A percentile compares a stretch with the other conserved stretches of the same genome.
phyloP scores from a whole-genome alignment of 2,113 vertebrate species.

The Plestiodon gilberti region DNA sequence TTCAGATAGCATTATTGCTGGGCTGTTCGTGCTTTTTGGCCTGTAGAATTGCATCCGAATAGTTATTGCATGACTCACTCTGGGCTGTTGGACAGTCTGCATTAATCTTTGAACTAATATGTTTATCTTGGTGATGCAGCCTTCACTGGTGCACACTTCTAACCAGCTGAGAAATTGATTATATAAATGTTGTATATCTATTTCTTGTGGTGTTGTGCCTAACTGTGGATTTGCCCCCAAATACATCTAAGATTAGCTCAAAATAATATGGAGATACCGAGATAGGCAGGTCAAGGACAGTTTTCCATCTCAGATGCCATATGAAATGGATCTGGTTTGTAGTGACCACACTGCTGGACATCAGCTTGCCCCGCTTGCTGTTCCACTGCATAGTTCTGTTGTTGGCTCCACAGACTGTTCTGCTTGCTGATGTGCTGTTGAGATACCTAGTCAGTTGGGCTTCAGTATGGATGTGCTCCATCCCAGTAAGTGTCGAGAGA shows the following conservation, averaged over 20 bases:
- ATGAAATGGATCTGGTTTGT: neutral
- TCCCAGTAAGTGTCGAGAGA: neutral
- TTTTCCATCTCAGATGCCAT: neutral
- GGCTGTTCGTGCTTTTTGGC: neutral
- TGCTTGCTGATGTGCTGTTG: neutral
- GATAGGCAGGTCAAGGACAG: neutral
- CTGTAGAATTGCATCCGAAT: neutral
- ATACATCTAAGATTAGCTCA: neutral
- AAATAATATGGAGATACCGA: neutral
- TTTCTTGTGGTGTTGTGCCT: neutral
- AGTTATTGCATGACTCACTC: neutral
- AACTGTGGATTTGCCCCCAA: neutral
- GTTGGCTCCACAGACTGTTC: neutral
- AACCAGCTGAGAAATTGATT: neutral
- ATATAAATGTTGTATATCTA: neutral
- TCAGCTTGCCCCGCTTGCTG: neutral
- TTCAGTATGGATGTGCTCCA: neutral
- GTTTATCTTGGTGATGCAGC: neutral
- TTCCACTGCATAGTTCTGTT: neutral
- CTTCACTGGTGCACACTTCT: neutral
- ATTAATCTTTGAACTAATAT: neutral
- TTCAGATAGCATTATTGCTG: neutral
- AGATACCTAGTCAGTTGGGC: neutral
- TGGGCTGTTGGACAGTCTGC: neutral
- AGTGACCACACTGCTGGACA: neutral